Percentiles rank a stretch among this genome's conserved stretches.
Evolutionary conservation across 2,888 invertebrate species (phyloP).

Genomic region (Corythucha ciliata): DNA sequence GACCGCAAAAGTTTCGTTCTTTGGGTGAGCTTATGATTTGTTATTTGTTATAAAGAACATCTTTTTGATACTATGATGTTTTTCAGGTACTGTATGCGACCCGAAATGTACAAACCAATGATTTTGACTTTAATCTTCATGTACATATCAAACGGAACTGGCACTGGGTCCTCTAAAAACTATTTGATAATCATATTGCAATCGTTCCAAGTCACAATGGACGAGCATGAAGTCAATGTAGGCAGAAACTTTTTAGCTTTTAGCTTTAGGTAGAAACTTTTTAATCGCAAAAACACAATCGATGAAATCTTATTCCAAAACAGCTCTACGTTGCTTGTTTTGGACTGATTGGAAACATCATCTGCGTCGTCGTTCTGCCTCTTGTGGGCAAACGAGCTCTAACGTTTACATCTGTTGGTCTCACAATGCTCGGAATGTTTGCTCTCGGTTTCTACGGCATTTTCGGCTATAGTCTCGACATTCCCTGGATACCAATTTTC

Average conservation of each 20-base stretch:
- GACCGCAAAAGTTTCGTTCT: too few relatives aligned
- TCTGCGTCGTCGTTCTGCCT: conserved; percentile 31
- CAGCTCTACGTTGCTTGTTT: too few relatives aligned
- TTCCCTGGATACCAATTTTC: conserved; percentile 42
- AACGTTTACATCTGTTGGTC: conserved; percentile 43
- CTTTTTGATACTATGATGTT: too few relatives aligned
- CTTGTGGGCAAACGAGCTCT: conserved; percentile 40
- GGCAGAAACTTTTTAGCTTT: too few relatives aligned
- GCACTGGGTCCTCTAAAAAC: conserved; percentile 21
- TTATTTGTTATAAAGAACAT: too few relatives aligned
- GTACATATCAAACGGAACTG: conserved; percentile 27
- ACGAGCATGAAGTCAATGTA: conserved; percentile 26
- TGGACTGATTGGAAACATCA: conserved; percentile 28
- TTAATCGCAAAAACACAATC: too few relatives aligned
- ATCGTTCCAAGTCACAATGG: conserved; percentile 21
- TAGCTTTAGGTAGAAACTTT: too few relatives aligned
- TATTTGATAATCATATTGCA: conserved; percentile 25
- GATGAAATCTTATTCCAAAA: too few relatives aligned
- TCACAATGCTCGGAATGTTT: conserved; percentile 43
- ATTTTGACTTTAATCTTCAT: conserved; percentile 23
- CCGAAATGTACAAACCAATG: conserved; percentile 27
- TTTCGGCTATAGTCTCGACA: conserved; percentile 35
- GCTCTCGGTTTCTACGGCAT: conserved; percentile 45
- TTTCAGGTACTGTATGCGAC: conserved; percentile 19
- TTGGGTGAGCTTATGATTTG: too few relatives aligned